Evolutionary conservation across 2,888 invertebrate genomes (phyloP), one percentile per base, ranked within the genome.

Genomic region (Spatulosminthurus flaviceps): DNA sequence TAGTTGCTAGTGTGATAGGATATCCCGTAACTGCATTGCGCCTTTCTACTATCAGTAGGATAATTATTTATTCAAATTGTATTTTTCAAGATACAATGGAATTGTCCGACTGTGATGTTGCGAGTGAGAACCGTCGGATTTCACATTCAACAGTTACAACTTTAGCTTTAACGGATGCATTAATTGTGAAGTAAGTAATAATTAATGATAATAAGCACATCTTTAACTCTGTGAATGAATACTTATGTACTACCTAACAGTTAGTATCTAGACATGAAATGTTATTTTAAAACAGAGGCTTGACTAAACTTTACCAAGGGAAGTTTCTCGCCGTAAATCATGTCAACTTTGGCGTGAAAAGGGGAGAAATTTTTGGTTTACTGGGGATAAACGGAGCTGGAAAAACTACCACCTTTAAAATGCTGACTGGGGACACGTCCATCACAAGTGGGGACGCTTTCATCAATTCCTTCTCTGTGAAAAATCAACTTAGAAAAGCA

Each of bases 351-450:
- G 93, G 91, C 71, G 91, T 94, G 0, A 91, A 90, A 76, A 89
- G 91, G 79, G 90, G 90, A 9, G 94, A 94, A 88, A 94, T 93
- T 86, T 95, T 95, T 86, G 95, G 95, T 1, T 88, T 95, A 64
- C 88, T 95, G 75, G 94, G 95, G 1, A 92, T 94, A 0, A 95
- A 95, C 87, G 95, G 95, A 13, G 95, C 95, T 0, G 95, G 95
- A 0, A 95, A 95, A 88, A 95, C 95, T 0, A 92, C 93, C 0
- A 95, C 96, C 0, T 97, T 97, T 87, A 94, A 94, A 88, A 95
- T 95, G 93, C 88, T 96, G 86, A 95, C 95, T 73, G 95, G 95
- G 0, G 95, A 95, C 86, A 92, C 92, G 86, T 87, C 88, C 7
- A 90, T 93, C 19, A 91, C 92, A 0, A 90, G 89, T 26, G 75